Evolutionary conservation across 2,888 invertebrate genomes (phyloP).

Genomic region (Elaeidobius kamerunicus): DNA sequence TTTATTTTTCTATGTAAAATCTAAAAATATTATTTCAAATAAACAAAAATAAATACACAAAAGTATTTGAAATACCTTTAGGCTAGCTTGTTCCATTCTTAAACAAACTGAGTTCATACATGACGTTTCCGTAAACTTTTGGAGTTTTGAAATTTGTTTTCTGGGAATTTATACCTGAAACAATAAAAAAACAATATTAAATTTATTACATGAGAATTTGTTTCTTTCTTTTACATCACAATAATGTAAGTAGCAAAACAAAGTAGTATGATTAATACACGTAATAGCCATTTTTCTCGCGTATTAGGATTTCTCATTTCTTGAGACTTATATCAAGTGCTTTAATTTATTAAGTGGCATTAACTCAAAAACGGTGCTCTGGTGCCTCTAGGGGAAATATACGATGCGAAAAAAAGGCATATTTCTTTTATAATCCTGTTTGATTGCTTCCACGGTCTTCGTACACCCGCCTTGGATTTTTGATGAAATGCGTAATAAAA

Average conservation of each 20-base stretch:
- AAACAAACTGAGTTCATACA: too few relatives aligned
- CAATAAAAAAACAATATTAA: too few relatives aligned
- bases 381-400: conserved; percentile 12
- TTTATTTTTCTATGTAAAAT: too few relatives aligned
- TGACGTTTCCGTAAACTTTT: too few relatives aligned
- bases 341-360: conserved; percentile 22
- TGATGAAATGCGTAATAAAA: conserved; percentile 22
- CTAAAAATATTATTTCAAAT: too few relatives aligned
- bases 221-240: not conserved
- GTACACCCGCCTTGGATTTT: conserved; percentile 7
- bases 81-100: too few relatives aligned
- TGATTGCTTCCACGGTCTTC: conserved; percentile 14
- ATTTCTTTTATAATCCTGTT: conserved; percentile 22
- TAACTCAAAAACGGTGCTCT: conserved; percentile 2
- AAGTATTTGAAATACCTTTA: too few relatives aligned
- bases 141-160: too few relatives aligned
- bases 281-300: conserved; percentile 7
- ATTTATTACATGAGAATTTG: too few relatives aligned
- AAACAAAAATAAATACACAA: too few relatives aligned
- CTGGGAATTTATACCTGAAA: too few relatives aligned
- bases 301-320: conserved; percentile 11
- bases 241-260: not conserved
- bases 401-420: conserved; percentile 15
- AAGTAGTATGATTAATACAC: not conserved
- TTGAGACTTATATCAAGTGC: conserved; percentile 11